Percentiles rank a stretch among this genome's conserved stretches.
These are phyloP conservation scores for Pempheris klunzingeri DNA, from an alignment of 2,797 vertebrate genomes.

Conservation along the genomic window DNA sequence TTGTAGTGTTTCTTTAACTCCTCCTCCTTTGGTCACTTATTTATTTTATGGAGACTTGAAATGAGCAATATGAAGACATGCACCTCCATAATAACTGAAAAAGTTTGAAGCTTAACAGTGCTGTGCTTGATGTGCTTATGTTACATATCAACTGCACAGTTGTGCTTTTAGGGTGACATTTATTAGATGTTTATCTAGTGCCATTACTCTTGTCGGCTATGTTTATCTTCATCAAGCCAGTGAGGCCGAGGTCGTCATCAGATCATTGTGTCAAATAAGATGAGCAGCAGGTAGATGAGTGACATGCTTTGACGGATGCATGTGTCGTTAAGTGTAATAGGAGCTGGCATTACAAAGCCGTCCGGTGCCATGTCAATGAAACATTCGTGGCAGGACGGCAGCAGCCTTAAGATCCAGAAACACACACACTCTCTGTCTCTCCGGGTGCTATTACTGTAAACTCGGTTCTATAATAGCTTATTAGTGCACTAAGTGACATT, in stretches of 20 bases:
- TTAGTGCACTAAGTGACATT: background rate
- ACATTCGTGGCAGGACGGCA: background rate
- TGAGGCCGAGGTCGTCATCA: slow-evolving; percentile 20
- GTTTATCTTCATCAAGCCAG: background rate
- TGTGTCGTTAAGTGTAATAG: background rate
- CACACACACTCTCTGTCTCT: background rate
- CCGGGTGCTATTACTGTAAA: background rate
- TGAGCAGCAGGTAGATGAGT: background rate
- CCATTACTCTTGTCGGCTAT: background rate
- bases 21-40: background rate
- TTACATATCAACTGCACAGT: background rate
- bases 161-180: background rate
- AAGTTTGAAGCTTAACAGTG: too few species aligned
- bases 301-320: slow-evolving; percentile 24
- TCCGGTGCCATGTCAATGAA: background rate
- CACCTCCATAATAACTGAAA: background rate
- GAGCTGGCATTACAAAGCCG: slow-evolving; percentile 9
- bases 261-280: background rate
- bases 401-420: background rate
- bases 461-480: too few species aligned
- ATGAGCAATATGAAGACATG: background rate
- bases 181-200: background rate
- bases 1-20: background rate
- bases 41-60: background rate
- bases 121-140: background rate